Conservation (phyloP, 2,888 invertebrate species). For the Megamerina dolium region DNA sequence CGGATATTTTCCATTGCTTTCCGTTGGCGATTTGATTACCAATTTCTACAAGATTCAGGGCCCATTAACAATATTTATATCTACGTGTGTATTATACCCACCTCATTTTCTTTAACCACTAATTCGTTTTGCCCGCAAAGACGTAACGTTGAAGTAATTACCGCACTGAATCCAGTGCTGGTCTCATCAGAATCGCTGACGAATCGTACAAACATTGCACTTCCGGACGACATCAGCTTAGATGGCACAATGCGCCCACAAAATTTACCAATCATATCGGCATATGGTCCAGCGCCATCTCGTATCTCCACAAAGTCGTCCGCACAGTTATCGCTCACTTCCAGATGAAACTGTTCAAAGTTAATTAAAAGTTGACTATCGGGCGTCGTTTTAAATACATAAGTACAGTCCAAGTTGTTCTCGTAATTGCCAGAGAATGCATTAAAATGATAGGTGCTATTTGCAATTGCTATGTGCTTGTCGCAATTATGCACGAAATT, state of each 20-base stretch:
- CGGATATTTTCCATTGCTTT: slow-evolving; percentile 52
- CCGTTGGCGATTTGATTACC: slow-evolving; percentile 46
- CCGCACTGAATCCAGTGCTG: slow-evolving; percentile 61
- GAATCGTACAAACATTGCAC: slow-evolving; percentile 61
- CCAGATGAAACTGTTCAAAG: slow-evolving; percentile 55
- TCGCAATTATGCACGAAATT: slow-evolving; percentile 66
- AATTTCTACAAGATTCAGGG: slow-evolving; percentile 13
- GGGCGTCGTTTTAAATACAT: slow-evolving; percentile 57
- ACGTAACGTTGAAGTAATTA: slow-evolving; percentile 53
- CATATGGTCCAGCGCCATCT: slow-evolving; percentile 64
- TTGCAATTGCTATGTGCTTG: slow-evolving; percentile 52
- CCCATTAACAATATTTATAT: background rate
- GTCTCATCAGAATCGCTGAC: slow-evolving; percentile 57
- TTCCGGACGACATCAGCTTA: slow-evolving; percentile 56
- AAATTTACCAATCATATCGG: slow-evolving; percentile 60
- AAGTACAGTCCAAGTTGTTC: slow-evolving; percentile 63
- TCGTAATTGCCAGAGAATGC: slow-evolving; percentile 32
- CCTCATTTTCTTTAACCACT: slow-evolving; percentile 36
- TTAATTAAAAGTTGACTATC: slow-evolving; percentile 59
- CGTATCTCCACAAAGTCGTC: slow-evolving; percentile 65
- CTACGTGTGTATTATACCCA: slow-evolving; percentile 9
- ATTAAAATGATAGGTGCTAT: slow-evolving; percentile 31
- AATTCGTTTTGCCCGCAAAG: slow-evolving; percentile 54
- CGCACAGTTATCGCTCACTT: slow-evolving; percentile 55
- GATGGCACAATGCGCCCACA: slow-evolving; percentile 62